A percentile compares a stretch with the other conserved stretches of the same genome.
Conservation (phyloP, 2,888 invertebrate genomes). For the Calameuta pallipes region DNA sequence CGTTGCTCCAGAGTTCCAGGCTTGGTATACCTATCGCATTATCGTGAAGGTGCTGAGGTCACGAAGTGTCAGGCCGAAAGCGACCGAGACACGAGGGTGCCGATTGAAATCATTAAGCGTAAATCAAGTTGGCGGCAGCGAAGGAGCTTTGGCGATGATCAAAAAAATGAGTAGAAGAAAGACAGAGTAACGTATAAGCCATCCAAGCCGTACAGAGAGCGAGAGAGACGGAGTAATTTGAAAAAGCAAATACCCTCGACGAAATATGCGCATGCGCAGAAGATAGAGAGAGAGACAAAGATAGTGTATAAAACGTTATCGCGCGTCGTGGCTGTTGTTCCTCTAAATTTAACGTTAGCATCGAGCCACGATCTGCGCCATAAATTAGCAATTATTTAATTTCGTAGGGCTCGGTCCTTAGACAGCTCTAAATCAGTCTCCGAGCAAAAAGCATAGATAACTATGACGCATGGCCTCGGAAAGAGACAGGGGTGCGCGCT, state of each 20-base stretch:
- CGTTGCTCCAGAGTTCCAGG: no score
- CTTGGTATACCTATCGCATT: no score
- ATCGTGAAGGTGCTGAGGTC: no score
- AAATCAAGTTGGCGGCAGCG: background rate
- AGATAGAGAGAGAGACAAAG: constrained; percentile 27
- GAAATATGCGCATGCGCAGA: constrained; percentile 28
- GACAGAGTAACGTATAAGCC: background rate
- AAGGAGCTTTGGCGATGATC: background rate
- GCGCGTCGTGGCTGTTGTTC: constrained; percentile 36
- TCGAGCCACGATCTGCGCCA: constrained; percentile 61
- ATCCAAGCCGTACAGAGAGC: no score
- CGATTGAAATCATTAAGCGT: constrained; percentile 6
- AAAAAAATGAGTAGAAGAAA: constrained; percentile 18
- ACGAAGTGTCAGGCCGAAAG: no score
- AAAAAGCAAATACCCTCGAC: constrained; percentile 24
- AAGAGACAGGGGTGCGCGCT: constrained; percentile 58
- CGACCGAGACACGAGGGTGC: background rate
- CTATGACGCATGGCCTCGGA: constrained; percentile 65
- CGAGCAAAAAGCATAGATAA: constrained; percentile 67
- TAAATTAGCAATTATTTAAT: constrained; percentile 68
- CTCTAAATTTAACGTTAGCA: constrained; percentile 25
- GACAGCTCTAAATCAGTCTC: constrained; percentile 67
- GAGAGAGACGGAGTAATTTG: no score
- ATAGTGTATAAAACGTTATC: constrained; percentile 34
- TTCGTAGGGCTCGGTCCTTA: constrained; percentile 66